Evolutionary conservation across 2,888 invertebrate species (phyloP).

Genomic region (Abrostola triplasia): DNA sequence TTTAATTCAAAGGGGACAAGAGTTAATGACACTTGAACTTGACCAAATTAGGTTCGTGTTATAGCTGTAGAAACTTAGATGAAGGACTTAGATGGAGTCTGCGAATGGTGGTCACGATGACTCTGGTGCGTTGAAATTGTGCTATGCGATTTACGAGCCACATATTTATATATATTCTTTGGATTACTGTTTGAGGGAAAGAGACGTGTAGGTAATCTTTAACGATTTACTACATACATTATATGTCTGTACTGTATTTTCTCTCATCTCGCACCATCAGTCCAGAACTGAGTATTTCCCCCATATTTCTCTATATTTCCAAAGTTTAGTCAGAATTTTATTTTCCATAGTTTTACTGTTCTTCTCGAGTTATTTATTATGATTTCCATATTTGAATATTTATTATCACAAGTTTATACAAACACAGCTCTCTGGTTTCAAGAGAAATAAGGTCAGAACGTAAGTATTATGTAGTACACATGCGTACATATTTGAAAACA

Average conservation of each 20-base stretch:
- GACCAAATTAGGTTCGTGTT: slow-evolving; percentile 17
- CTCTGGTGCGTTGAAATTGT: too few species aligned
- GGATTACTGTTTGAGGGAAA: too few species aligned
- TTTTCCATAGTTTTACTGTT: slow-evolving; percentile 17
- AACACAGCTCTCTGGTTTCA: slow-evolving; percentile 31
- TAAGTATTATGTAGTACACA: slow-evolving; percentile 24
- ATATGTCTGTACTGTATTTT: too few species aligned
- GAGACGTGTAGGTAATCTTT: too few species aligned
- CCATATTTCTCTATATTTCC: neutral
- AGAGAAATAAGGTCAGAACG: slow-evolving; percentile 39
- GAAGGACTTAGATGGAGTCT: slow-evolving; percentile 14
- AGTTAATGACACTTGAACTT: slow-evolving; percentile 28
- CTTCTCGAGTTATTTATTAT: slow-evolving; percentile 25
- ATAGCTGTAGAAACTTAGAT: slow-evolving; percentile 28
- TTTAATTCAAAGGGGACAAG: slow-evolving; percentile 37
- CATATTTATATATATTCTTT: too few species aligned
- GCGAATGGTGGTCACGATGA: slow-evolving; percentile 13
- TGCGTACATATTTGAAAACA: slow-evolving; percentile 43
- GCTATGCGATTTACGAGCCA: neutral
- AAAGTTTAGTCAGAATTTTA: slow-evolving; percentile 2
- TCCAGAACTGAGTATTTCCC: neutral
- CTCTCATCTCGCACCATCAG: neutral
- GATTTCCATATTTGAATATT: slow-evolving; percentile 34
- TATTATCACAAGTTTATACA: slow-evolving; percentile 30
- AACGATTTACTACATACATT: too few species aligned